These are phyloP conservation scores for Tursiops truncatus DNA, from an alignment of 2,113 vertebrate genomes.

Conservation along the genomic window DNA sequence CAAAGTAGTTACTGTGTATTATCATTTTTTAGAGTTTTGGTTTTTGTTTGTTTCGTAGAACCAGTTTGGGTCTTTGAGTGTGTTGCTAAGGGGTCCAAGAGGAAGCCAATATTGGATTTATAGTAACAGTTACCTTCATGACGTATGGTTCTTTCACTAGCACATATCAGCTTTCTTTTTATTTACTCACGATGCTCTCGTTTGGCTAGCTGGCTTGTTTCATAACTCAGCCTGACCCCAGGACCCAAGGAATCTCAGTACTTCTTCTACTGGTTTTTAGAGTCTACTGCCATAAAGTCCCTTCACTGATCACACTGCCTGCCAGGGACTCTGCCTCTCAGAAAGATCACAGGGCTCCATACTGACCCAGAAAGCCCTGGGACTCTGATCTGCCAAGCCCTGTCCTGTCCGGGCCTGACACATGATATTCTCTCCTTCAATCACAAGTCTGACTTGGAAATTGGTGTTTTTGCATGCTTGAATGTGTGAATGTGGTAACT, in stretches of 20 bases:
- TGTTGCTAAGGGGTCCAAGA: not conserved
- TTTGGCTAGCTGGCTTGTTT: not conserved
- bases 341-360: not conserved
- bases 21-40: not conserved
- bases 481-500: conserved; percentile 53
- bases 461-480: conserved; percentile 69
- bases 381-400: conserved; percentile 42
- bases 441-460: conserved; percentile 59
- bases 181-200: not conserved
- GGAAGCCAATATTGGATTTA: not conserved
- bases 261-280: not conserved
- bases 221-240: not conserved
- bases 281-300: not conserved
- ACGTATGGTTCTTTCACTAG: not conserved
- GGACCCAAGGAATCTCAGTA: not conserved
- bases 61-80: not conserved
- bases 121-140: not conserved
- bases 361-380: conserved; percentile 16
- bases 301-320: not conserved
- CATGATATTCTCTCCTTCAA: not conserved
- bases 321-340: not conserved
- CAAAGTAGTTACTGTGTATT: not conserved
- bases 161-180: not conserved
- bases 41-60: not conserved
- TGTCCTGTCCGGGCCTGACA: conserved; percentile 59